phyloP scores from a whole-genome alignment of 2,113 vertebrate species.

The Calypte anna region DNA sequence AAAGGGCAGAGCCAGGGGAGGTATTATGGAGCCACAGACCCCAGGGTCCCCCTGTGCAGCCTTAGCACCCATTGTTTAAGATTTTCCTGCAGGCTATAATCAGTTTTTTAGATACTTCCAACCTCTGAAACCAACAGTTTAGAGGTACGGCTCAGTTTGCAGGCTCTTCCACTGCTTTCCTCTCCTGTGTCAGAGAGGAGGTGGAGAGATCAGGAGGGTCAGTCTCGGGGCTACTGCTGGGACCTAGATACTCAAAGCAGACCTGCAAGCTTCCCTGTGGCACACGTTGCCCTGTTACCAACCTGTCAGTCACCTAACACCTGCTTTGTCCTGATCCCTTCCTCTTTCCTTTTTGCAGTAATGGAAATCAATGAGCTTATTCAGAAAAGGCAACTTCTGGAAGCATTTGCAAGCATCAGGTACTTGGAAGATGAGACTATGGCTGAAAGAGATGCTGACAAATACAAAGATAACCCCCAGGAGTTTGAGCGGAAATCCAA shows the following conservation, averaged over 20 bases:
- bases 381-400: slow-evolving; percentile 69
- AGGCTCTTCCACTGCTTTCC: neutral
- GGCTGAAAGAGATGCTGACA: slow-evolving; percentile 28
- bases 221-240: neutral
- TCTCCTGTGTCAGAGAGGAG: neutral
- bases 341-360: slow-evolving; percentile 7
- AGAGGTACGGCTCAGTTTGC: neutral
- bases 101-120: neutral
- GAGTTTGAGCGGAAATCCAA: slow-evolving; percentile 62
- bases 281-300: neutral
- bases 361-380: slow-evolving; percentile 80
- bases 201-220: neutral
- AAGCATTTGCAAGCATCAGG: slow-evolving; percentile 71
- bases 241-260: neutral
- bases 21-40: neutral
- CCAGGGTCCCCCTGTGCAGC: neutral
- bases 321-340: neutral
- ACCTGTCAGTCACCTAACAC: neutral
- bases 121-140: neutral
- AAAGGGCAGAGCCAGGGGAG: neutral
- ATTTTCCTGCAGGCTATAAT: neutral
- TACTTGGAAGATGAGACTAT: slow-evolving; percentile 66
- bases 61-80: neutral
- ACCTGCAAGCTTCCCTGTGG: neutral
- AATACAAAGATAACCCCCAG: slow-evolving; percentile 57